phyloP scores from a whole-genome alignment of 2,888 invertebrate genomes.

The Cheilosia vernalis region DNA sequence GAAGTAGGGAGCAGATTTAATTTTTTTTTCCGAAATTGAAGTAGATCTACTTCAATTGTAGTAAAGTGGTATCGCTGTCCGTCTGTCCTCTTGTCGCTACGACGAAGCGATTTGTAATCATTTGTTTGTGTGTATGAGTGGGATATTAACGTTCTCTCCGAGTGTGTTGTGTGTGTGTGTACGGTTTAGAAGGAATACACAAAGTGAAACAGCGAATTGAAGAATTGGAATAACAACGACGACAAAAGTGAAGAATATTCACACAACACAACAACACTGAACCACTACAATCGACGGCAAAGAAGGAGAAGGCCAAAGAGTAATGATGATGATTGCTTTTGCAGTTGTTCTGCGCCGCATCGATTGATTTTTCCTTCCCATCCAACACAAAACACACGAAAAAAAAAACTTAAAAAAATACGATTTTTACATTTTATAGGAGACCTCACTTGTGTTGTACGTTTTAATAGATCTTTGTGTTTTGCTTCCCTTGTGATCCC shows the following conservation, averaged over 20 bases:
- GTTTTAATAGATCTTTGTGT: background rate
- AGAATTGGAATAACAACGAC: conserved; percentile 48
- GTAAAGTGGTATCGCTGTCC: too few species aligned
- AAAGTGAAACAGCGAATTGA: conserved; percentile 45
- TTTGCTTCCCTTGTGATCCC: conserved; percentile 1
- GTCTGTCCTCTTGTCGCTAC: conserved; percentile 28
- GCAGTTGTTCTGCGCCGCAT: conserved; percentile 77
- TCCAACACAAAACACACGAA: conserved; percentile 38
- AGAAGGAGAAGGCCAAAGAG: conserved; percentile 66
- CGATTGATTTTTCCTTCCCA: conserved; percentile 76
- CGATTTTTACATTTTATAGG: conserved; percentile 32
- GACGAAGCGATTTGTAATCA: conserved; percentile 48
- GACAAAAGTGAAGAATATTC: conserved; percentile 16
- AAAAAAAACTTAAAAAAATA: conserved; percentile 36
- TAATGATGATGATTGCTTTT: conserved; percentile 76
- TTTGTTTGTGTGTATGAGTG: conserved; percentile 27
- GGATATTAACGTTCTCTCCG: background rate
- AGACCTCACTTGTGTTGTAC: conserved; percentile 10
- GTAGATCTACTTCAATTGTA: too few species aligned
- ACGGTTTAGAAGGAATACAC: conserved; percentile 47
- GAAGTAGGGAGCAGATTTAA: too few species aligned
- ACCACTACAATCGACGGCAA: conserved; percentile 38
- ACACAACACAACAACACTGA: conserved; percentile 20
- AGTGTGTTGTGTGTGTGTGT: conserved; percentile 1
- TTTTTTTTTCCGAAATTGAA: too few species aligned